Conservation (phyloP, 2,888 invertebrate species). For the Laothoe populi region DNA sequence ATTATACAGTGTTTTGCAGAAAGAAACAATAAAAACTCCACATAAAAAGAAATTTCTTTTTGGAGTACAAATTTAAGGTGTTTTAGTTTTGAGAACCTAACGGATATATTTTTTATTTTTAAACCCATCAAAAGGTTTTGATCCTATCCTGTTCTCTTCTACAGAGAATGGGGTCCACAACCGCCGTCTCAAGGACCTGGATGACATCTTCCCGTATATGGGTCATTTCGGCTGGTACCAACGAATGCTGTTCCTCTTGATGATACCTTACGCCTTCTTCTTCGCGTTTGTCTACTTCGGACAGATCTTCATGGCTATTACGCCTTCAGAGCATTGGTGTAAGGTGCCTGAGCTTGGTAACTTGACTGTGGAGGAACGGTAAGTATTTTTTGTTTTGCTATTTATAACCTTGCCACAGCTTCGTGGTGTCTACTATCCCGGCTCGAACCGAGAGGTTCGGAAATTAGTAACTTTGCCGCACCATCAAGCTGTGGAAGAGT, state of each 20-base stretch:
- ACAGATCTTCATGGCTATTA: constrained; percentile 77
- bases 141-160: constrained; percentile 15
- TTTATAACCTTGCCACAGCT: too few species aligned
- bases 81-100: too few species aligned
- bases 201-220: constrained; percentile 70
- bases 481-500: too few species aligned
- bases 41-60: too few species aligned
- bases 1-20: too few species aligned
- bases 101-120: too few species aligned
- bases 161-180: constrained; percentile 44
- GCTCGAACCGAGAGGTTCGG: too few species aligned
- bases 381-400: constrained; percentile 28
- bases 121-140: too few species aligned
- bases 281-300: constrained; percentile 79
- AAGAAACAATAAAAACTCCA: too few species aligned
- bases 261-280: constrained; percentile 78
- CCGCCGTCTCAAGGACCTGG: constrained; percentile 63
- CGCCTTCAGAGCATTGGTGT: constrained; percentile 74
- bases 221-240: constrained; percentile 80
- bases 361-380: constrained; percentile 65
- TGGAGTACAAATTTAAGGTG: too few species aligned
- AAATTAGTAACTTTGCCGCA: too few species aligned
- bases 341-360: constrained; percentile 59
- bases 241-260: constrained; percentile 69
- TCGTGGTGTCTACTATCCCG: too few species aligned